Conservation (phyloP, 2,888 invertebrate species). For the Caenorhabditis virilis region DNA sequence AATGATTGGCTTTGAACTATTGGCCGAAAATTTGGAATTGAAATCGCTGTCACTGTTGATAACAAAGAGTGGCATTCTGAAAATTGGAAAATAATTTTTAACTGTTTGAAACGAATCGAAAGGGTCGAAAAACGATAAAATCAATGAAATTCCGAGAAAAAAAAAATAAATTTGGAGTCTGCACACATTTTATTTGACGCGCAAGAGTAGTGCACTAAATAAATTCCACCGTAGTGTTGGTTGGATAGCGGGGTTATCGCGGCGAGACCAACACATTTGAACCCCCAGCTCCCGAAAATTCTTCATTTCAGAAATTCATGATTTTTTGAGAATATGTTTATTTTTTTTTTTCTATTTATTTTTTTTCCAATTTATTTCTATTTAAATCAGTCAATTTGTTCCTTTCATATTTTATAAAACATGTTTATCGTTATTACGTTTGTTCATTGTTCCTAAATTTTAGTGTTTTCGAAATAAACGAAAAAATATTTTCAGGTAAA, state of each 20-base stretch:
- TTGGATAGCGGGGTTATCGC: conserved; percentile 4
- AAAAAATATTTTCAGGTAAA: conserved; percentile 25
- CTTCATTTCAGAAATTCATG: conserved; percentile 21
- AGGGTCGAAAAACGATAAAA: not conserved
- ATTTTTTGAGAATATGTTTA: not conserved
- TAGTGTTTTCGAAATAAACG: not conserved
- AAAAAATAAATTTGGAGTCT: not conserved
- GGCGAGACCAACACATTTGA: conserved; percentile 14
- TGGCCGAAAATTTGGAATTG: conserved; percentile 13
- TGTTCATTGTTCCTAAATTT: not conserved
- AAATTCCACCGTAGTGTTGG: conserved; percentile 3
- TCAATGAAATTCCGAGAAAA: not conserved
- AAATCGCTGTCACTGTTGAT: conserved; percentile 27
- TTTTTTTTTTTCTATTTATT: not conserved
- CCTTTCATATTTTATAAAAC: too few relatives aligned
- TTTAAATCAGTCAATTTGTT: too few relatives aligned
- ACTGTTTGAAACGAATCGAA: not conserved
- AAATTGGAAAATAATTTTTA: not conserved
- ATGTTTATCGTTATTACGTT: too few relatives aligned
- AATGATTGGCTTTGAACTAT: conserved; percentile 20
- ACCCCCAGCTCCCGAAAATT: conserved; percentile 29
- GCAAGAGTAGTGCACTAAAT: not conserved
- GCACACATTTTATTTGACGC: not conserved
- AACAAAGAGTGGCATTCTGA: conserved; percentile 19
- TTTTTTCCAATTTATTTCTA: not conserved